Percentiles rank a stretch among this genome's conserved stretches.
These are phyloP conservation scores for Leptopilina myrica DNA, from an alignment of 2,888 invertebrate genomes.

Conservation along the genomic window DNA sequence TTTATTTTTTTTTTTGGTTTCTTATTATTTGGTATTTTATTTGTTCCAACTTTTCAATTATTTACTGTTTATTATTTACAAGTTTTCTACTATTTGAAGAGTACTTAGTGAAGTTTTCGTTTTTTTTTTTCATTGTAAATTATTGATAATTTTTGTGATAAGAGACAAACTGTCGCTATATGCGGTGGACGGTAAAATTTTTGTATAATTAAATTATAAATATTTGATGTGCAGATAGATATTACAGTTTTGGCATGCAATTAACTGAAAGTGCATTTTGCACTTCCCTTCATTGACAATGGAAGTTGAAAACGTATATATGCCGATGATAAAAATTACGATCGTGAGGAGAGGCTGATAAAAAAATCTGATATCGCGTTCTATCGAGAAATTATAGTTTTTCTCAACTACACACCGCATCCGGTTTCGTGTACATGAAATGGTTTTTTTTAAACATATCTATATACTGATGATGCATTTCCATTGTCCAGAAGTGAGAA, in stretches of 20 bases:
- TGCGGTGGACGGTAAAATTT: too few relatives aligned
- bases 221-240: neutral
- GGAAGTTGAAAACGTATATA: slow-evolving; percentile 19
- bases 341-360: neutral
- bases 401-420: slow-evolving; percentile 8
- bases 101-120: too few relatives aligned
- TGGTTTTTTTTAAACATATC: slow-evolving; percentile 24
- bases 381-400: slow-evolving; percentile 25
- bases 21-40: too few relatives aligned
- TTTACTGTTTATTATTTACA: too few relatives aligned
- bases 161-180: too few relatives aligned
- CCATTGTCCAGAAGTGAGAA: slow-evolving; percentile 27
- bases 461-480: slow-evolving; percentile 19
- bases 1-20: too few relatives aligned
- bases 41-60: too few relatives aligned
- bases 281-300: slow-evolving; percentile 11
- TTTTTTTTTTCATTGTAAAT: too few relatives aligned
- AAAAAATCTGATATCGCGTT: slow-evolving; percentile 10
- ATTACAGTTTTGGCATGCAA: neutral
- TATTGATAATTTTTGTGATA: too few relatives aligned
- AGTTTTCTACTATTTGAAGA: too few relatives aligned
- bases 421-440: slow-evolving; percentile 27
- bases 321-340: neutral
- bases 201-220: neutral
- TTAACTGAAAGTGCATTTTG: neutral